phyloP scores from a whole-genome alignment of 2,888 invertebrate genomes.

The Argynnis bischoffii region DNA sequence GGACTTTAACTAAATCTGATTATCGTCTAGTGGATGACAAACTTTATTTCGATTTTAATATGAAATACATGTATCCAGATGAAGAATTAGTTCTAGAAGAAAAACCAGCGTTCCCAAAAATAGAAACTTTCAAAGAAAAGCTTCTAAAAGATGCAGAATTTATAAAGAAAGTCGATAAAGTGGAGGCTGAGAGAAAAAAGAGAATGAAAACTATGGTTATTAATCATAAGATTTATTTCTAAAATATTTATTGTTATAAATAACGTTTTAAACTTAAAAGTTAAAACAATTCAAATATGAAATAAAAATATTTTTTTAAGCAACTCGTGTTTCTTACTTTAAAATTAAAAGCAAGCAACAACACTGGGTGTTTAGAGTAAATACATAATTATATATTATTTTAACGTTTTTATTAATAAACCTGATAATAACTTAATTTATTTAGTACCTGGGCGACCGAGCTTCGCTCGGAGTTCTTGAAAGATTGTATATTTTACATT shows the following conservation, averaged over 20 bases:
- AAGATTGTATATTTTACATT: too few species aligned
- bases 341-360: too few species aligned
- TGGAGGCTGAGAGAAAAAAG: conserved; percentile 47
- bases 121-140: conserved; percentile 24
- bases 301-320: conserved; percentile 12
- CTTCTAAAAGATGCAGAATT: conserved; percentile 29
- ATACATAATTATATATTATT: too few species aligned
- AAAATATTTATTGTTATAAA: conserved; percentile 33
- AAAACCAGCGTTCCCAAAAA: conserved; percentile 13
- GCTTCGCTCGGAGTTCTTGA: too few species aligned
- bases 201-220: conserved; percentile 75
- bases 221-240: conserved; percentile 77
- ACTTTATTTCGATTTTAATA: conserved; percentile 67
- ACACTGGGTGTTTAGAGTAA: too few species aligned
- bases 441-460: too few species aligned
- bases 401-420: too few species aligned
- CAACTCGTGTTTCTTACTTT: background rate
- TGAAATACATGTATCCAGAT: conserved; percentile 63
- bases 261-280: too few species aligned
- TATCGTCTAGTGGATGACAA: conserved; percentile 74
- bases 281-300: background rate
- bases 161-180: conserved; percentile 34
- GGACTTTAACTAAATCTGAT: conserved; percentile 68
- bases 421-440: too few species aligned
- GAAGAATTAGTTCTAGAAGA: conserved; percentile 39